A percentile compares a stretch with the other conserved stretches of the same genome.
Evolutionary conservation across 2,797 vertebrate genomes (phyloP).

Genomic region (Vespertilio murinus): DNA sequence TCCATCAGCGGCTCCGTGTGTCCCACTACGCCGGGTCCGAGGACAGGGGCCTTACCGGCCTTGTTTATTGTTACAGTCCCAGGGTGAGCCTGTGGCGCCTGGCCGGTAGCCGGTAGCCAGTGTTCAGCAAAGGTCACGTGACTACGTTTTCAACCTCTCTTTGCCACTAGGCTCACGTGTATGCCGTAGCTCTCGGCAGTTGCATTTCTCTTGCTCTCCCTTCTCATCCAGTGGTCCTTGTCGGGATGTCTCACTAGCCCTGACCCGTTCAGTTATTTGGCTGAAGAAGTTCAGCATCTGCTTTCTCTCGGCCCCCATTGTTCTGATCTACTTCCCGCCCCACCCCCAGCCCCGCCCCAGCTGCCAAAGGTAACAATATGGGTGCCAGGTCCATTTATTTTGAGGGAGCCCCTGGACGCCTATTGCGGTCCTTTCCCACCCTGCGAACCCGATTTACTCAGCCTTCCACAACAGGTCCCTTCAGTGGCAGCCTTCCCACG

Average conservation of each 20-base stretch:
- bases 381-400: background rate
- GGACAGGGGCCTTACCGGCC: background rate
- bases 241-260: background rate
- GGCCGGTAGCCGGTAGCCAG: background rate
- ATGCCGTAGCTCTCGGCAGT: background rate
- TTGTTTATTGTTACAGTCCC: background rate
- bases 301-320: background rate
- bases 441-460: background rate
- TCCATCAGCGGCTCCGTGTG: background rate
- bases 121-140: background rate
- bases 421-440: background rate
- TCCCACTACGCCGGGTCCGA: background rate
- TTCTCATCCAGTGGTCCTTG: background rate
- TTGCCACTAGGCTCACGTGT: background rate
- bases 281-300: background rate
- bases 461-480: background rate
- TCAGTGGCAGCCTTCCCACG: background rate
- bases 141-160: background rate
- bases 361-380: background rate
- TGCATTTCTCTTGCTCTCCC: background rate
- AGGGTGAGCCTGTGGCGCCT: background rate
- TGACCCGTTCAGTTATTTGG: background rate
- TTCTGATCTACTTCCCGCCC: background rate
- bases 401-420: background rate
- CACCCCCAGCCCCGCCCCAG: background rate